Percentiles rank a stretch among this genome's conserved stretches.
phyloP scores from a whole-genome alignment of 2,888 invertebrate genomes.

The Tortrix viridana region DNA sequence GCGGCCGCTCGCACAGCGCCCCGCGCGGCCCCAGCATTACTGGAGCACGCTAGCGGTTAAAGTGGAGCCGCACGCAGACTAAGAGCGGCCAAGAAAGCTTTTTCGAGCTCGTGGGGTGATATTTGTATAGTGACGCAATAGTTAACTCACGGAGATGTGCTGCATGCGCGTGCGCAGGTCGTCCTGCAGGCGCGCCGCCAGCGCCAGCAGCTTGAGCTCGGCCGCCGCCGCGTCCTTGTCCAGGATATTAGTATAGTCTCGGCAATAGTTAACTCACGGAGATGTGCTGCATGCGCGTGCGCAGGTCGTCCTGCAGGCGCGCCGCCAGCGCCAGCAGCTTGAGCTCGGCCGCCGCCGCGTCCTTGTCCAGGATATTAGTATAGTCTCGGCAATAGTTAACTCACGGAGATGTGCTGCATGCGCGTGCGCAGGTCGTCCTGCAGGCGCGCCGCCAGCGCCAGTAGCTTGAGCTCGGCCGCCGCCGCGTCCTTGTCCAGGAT shows the following conservation, averaged over 20 bases:
- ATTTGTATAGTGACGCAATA: no score
- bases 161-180: conserved; percentile 28
- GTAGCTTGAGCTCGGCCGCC: conserved; percentile 68
- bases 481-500: conserved; percentile 90
- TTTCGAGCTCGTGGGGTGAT: no score
- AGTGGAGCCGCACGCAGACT: no score
- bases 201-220: conserved; percentile 71
- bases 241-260: no score
- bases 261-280: no score
- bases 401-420: background rate
- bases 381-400: no score
- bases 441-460: conserved; percentile 61
- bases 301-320: conserved; percentile 39
- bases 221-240: conserved; percentile 87
- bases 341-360: conserved; percentile 79
- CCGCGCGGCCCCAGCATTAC: no score
- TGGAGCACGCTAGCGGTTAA: no score
- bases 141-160: background rate
- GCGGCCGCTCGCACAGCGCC: no score
- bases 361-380: conserved; percentile 92
- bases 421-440: conserved; percentile 37
- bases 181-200: conserved; percentile 53
- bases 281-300: background rate
- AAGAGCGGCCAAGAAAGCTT: no score
- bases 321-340: conserved; percentile 70